Evolutionary conservation across 2,888 invertebrate genomes (phyloP).

Genomic region (Heterodera filipjevi): DNA sequence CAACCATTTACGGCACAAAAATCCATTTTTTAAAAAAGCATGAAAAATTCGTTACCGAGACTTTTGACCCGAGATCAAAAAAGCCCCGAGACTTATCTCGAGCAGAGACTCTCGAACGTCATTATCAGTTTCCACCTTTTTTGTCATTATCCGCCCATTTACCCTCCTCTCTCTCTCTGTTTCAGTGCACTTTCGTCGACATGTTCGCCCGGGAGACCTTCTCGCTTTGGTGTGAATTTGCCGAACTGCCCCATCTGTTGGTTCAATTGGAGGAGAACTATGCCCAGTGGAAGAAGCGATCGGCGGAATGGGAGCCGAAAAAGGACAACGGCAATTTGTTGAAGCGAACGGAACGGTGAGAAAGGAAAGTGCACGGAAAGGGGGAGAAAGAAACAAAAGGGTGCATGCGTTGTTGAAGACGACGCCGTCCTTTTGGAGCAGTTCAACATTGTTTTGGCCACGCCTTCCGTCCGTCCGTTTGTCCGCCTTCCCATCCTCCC

Average conservation of each 20-base stretch:
- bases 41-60: too few relatives aligned
- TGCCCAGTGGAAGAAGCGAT: constrained; percentile 56
- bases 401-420: neutral
- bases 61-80: too few relatives aligned
- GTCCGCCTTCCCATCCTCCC: neutral
- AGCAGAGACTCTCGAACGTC: too few relatives aligned
- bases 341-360: constrained; percentile 6
- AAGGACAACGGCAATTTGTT: constrained; percentile 46
- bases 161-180: too few relatives aligned
- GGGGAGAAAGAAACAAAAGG: neutral
- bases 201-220: constrained; percentile 97
- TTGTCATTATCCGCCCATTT: neutral
- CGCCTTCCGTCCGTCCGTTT: neutral
- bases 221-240: constrained; percentile 84
- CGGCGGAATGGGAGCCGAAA: constrained; percentile 55
- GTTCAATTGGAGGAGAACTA: constrained; percentile 61
- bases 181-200: constrained; percentile 77
- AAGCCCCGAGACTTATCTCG: too few relatives aligned
- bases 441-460: neutral
- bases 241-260: constrained; percentile 56
- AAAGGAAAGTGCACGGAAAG: neutral
- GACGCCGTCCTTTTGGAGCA: neutral
- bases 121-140: constrained; percentile 27
- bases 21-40: too few relatives aligned
- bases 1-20: too few relatives aligned